Percentiles rank a stretch among this genome's conserved stretches.
Conservation (phyloP, 2,888 invertebrate genomes). For the Phlogophora meticulosa region DNA sequence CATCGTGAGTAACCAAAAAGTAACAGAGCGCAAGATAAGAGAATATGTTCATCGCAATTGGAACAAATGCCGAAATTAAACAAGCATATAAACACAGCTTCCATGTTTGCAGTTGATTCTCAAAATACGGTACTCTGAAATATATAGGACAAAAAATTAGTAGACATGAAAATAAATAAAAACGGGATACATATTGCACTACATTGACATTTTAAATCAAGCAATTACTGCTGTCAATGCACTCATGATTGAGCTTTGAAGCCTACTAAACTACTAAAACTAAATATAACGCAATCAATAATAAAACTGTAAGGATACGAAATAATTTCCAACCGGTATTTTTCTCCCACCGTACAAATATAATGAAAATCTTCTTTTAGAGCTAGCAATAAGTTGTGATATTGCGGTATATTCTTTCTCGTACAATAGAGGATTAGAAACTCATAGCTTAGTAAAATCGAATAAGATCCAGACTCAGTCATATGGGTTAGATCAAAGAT, state of each 20-base stretch:
- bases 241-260: too few species aligned
- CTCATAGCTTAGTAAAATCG: slow-evolving; percentile 73
- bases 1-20: slow-evolving; percentile 63
- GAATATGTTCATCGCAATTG: slow-evolving; percentile 65
- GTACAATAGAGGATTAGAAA: slow-evolving; percentile 72
- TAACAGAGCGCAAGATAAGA: slow-evolving; percentile 63
- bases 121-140: slow-evolving; percentile 74
- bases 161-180: not conserved
- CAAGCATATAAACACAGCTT: slow-evolving; percentile 69
- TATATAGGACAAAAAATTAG: not conserved
- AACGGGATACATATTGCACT: too few species aligned
- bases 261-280: too few species aligned
- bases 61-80: slow-evolving; percentile 62
- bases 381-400: slow-evolving; percentile 68
- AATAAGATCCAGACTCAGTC: slow-evolving; percentile 76
- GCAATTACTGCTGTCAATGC: too few species aligned
- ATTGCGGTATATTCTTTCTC: slow-evolving; percentile 69
- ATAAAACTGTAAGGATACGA: not conserved
- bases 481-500: slow-evolving; percentile 67
- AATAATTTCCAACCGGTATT: slow-evolving; percentile 35
- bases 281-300: not conserved
- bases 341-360: slow-evolving; percentile 67
- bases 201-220: not conserved
- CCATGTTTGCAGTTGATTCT: slow-evolving; percentile 75
- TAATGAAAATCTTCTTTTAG: slow-evolving; percentile 77